Conservation (phyloP, 2,113 vertebrate species). For the Alethe castanea region DNA sequence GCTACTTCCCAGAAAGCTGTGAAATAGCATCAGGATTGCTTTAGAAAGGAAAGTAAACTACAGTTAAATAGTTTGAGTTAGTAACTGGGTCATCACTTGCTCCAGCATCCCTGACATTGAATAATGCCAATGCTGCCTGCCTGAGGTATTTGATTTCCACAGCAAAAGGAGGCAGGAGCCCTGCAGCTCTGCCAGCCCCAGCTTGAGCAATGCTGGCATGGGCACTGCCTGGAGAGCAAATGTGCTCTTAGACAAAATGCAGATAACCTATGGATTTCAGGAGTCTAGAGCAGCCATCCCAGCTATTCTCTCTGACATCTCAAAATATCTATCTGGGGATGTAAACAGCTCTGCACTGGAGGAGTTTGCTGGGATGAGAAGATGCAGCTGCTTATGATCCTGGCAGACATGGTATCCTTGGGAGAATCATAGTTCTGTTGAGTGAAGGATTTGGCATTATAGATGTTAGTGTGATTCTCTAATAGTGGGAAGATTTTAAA, state of each 20-base stretch:
- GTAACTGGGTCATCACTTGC: neutral
- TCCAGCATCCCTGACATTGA: neutral
- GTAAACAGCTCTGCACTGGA: neutral
- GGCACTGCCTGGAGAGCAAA: neutral
- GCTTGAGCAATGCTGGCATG: fast-evolving
- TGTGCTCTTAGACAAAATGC: neutral
- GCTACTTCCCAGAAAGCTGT: neutral
- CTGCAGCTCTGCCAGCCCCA: neutral
- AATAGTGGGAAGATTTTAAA: neutral
- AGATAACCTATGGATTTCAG: neutral
- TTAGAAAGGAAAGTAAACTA: neutral
- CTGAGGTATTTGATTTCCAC: neutral
- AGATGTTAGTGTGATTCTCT: neutral
- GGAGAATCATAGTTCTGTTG: neutral
- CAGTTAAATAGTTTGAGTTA: neutral
- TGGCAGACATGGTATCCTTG: neutral
- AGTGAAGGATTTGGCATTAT: neutral
- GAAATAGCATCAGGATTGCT: neutral
- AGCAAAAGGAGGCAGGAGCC: neutral
- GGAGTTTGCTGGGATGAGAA: neutral
- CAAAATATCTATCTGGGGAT: neutral
- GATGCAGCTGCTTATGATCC: neutral
- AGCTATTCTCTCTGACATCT: neutral
- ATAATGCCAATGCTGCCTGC: neutral
- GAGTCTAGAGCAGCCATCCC: neutral